A percentile compares a stretch with the other conserved stretches of the same genome.
Evolutionary conservation across 2,113 vertebrate genomes (phyloP).

Genomic region (Perognathus longimembris): DNA sequence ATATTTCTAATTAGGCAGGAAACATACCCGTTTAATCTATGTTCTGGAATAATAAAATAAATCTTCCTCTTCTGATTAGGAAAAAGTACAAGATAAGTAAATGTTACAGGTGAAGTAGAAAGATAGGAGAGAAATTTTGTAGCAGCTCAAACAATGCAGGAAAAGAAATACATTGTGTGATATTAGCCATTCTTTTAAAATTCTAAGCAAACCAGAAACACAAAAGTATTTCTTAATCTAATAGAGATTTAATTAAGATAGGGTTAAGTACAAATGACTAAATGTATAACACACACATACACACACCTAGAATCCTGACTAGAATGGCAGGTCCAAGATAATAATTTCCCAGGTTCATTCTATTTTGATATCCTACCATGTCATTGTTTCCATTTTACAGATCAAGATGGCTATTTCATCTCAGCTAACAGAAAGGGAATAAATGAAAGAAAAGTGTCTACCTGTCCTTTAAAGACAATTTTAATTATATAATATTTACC

Average conservation of each 20-base stretch:
- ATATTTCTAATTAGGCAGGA: constrained; percentile 8
- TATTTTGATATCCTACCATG: neutral
- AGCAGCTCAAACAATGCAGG: neutral
- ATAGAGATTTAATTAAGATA: constrained; percentile 20
- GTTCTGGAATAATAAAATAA: neutral
- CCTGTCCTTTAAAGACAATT: neutral
- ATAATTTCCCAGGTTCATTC: neutral
- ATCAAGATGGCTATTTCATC: neutral
- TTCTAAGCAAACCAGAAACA: neutral
- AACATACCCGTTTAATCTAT: neutral
- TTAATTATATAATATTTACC: neutral
- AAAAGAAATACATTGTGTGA: neutral
- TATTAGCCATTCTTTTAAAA: neutral
- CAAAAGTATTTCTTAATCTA: constrained; percentile 1
- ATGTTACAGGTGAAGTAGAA: neutral
- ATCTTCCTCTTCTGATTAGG: neutral
- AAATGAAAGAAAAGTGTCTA: neutral
- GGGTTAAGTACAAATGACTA: neutral
- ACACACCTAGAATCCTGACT: too few relatives aligned
- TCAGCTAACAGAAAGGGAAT: neutral
- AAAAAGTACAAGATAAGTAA: constrained; percentile 28
- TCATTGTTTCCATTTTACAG: neutral
- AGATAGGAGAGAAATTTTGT: neutral
- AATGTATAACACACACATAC: neutral
- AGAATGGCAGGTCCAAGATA: neutral